Evolutionary conservation across 2,113 vertebrate genomes (phyloP).

Genomic region (Oceanites oceanicus): DNA sequence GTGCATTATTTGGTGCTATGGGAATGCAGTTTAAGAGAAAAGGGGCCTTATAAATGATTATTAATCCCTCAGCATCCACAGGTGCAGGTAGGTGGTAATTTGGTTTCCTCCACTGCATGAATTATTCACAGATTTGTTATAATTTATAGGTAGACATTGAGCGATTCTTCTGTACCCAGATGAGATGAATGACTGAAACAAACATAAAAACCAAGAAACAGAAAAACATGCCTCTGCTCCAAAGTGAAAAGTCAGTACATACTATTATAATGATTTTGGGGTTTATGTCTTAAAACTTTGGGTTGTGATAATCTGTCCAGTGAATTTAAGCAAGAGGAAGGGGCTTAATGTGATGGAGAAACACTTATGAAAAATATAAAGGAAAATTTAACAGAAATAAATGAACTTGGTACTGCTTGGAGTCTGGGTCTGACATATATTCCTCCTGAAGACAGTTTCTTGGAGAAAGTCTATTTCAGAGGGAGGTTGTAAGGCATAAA

Average conservation of each 20-base stretch:
- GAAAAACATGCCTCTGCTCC: not conserved
- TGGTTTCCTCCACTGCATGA: not conserved
- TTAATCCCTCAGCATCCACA: not conserved
- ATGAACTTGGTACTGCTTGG: not conserved
- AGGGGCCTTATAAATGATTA: not conserved
- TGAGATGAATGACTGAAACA: not conserved
- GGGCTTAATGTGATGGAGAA: not conserved
- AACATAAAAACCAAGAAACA: not conserved
- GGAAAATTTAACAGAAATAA: not conserved
- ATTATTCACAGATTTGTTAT: conserved; percentile 24
- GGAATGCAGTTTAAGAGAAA: not conserved
- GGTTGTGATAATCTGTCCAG: not conserved
- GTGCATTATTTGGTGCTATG: not conserved
- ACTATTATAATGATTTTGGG: not conserved
- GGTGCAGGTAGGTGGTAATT: conserved; percentile 5
- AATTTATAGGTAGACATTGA: not conserved
- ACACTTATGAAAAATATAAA: not conserved
- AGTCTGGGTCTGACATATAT: not conserved
- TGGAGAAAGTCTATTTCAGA: not conserved
- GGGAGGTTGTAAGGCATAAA: not conserved
- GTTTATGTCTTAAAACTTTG: not conserved
- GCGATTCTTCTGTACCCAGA: not conserved
- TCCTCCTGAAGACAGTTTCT: not conserved
- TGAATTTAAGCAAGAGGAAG: not conserved
- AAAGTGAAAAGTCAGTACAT: not conserved